Evolutionary conservation across 2,888 invertebrate species (phyloP).

Genomic region (Emmelina monodactyla): DNA sequence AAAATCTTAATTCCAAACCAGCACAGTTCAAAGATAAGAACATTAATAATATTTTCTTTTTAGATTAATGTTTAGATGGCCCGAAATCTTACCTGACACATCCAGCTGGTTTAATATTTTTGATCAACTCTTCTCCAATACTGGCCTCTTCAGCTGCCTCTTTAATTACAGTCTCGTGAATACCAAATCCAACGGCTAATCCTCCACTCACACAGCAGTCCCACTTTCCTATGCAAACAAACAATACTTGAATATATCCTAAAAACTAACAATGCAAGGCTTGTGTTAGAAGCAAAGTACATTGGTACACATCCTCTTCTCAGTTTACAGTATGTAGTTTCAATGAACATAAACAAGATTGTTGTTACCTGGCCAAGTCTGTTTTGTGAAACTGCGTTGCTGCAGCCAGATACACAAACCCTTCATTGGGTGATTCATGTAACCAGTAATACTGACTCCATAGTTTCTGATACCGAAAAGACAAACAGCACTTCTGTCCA

Average conservation of each 20-base stretch:
- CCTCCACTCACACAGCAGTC: slow-evolving; percentile 97
- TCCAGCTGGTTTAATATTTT: slow-evolving; percentile 78
- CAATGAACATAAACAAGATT: too few species aligned
- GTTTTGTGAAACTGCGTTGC: slow-evolving; percentile 88
- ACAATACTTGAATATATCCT: slow-evolving; percentile 1
- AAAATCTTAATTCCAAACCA: too few species aligned
- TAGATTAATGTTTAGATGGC: too few species aligned
- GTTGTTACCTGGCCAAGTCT: slow-evolving; percentile 94
- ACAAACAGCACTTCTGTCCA: slow-evolving; percentile 94
- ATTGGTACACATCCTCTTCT: too few species aligned
- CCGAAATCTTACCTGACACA: slow-evolving; percentile 73
- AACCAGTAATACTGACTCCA: slow-evolving; percentile 95
- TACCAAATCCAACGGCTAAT: slow-evolving; percentile 85
- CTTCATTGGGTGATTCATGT: slow-evolving; percentile 82
- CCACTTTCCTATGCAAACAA: slow-evolving; percentile 79
- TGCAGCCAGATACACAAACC: slow-evolving; percentile 94
- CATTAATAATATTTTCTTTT: too few species aligned
- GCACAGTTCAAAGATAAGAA: too few species aligned
- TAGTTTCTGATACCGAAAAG: slow-evolving; percentile 93
- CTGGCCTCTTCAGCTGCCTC: slow-evolving; percentile 96
- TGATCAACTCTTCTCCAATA: slow-evolving; percentile 79
- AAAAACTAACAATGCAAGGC: neutral
- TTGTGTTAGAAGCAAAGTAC: neutral
- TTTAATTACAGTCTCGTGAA: slow-evolving; percentile 89
- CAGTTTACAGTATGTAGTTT: too few species aligned